Evolutionary conservation across 2,888 invertebrate genomes (phyloP).

Genomic region (Acheta domesticus): DNA sequence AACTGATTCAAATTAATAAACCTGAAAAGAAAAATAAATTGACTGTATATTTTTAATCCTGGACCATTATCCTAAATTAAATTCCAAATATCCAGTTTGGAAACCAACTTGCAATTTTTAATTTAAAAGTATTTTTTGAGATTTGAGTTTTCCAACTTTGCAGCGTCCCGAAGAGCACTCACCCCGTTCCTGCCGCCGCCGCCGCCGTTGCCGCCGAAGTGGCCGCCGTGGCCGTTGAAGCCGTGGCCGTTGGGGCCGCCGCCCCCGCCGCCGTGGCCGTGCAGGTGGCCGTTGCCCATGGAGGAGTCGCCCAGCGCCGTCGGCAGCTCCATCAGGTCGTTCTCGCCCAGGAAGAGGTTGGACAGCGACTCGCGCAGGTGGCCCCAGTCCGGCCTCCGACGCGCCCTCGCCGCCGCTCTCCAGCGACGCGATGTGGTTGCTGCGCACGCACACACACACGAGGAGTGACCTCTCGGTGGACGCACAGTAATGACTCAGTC

Average conservation of each 20-base stretch:
- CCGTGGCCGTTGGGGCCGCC: background rate
- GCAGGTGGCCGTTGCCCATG: conserved; percentile 19
- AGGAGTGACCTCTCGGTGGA: too few relatives aligned
- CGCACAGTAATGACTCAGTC: too few relatives aligned
- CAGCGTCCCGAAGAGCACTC: too few relatives aligned
- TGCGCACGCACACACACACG: conserved; percentile 28
- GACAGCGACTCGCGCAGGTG: conserved; percentile 38
- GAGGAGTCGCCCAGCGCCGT: background rate
- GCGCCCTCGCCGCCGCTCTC: conserved; percentile 20
- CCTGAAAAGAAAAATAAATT: too few relatives aligned
- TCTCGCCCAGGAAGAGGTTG: conserved; percentile 42
- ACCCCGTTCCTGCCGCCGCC: background rate
- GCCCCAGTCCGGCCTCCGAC: conserved; percentile 31
- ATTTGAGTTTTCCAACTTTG: too few relatives aligned
- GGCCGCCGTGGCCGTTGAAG: background rate
- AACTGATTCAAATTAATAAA: too few relatives aligned
- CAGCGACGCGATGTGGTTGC: conserved; percentile 39
- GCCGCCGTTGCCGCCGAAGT: background rate
- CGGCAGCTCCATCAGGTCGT: conserved; percentile 42
- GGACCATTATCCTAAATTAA: too few relatives aligned
- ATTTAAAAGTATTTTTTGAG: too few relatives aligned
- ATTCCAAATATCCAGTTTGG: too few relatives aligned
- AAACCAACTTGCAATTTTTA: too few relatives aligned
- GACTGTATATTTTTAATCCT: too few relatives aligned
- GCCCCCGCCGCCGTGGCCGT: conserved; percentile 12